A percentile compares a stretch with the other conserved stretches of the same genome.
phyloP scores from a whole-genome alignment of 2,797 vertebrate genomes.

The Acrocephalus scirpaceus region DNA sequence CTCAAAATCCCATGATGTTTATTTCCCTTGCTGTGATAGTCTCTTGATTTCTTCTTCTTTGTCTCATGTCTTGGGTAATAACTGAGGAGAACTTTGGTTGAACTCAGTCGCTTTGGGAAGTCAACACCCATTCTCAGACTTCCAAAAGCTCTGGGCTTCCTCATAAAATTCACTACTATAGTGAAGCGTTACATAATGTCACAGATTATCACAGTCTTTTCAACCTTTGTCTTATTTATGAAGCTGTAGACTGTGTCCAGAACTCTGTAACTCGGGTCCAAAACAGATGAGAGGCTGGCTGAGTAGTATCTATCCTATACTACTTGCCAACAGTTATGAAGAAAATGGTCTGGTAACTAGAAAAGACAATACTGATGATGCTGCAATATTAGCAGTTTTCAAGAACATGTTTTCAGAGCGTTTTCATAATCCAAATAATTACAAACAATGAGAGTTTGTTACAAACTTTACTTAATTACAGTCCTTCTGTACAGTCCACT shows the following conservation, averaged over 20 bases:
- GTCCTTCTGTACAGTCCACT: neutral
- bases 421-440: neutral
- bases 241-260: neutral
- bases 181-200: neutral
- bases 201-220: neutral
- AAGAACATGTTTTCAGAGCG: neutral
- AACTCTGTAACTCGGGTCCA: neutral
- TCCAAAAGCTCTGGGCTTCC: neutral
- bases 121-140: neutral
- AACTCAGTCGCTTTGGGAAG: neutral
- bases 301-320: neutral
- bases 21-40: neutral
- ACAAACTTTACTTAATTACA: neutral
- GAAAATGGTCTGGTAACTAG: neutral
- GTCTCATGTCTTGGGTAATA: neutral
- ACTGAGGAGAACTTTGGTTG: neutral
- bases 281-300: neutral
- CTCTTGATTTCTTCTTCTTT: neutral
- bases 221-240: neutral
- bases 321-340: neutral
- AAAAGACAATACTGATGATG: neutral
- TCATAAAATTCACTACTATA: neutral
- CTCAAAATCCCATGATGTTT: neutral
- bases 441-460: neutral
- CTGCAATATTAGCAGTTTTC: neutral